Percentiles rank a stretch among this genome's conserved stretches.
Evolutionary conservation across 2,797 vertebrate species (phyloP).

Genomic region (Pangasius mekongensis): DNA sequence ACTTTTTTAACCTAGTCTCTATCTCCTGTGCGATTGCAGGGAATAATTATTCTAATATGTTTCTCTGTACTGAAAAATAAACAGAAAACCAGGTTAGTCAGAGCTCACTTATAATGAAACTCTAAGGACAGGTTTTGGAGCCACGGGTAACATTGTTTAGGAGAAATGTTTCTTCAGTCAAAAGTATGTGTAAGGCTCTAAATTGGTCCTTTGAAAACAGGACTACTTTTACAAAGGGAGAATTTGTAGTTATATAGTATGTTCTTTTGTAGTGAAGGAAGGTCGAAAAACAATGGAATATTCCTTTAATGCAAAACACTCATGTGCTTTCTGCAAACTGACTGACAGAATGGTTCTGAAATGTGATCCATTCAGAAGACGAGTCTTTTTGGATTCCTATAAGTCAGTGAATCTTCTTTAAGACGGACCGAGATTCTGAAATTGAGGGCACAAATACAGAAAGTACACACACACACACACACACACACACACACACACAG

Average conservation of each 20-base stretch:
- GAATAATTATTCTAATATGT: not conserved
- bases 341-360: not conserved
- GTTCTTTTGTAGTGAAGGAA: not conserved
- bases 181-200: not conserved
- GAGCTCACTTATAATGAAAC: not conserved
- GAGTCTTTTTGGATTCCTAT: not conserved
- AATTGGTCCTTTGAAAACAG: not conserved
- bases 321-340: not conserved
- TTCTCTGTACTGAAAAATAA: not conserved
- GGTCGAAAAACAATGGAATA: not conserved
- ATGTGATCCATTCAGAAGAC: not conserved
- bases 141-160: not conserved
- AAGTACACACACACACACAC: conserved; percentile 5
- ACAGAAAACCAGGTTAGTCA: not conserved
- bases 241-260: not conserved
- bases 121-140: not conserved
- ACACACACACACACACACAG: not conserved
- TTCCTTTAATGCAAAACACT: not conserved
- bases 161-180: not conserved
- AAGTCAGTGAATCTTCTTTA: not conserved
- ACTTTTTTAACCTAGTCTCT: not conserved
- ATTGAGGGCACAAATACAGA: not conserved
- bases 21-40: not conserved
- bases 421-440: not conserved
- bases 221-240: not conserved